phyloP scores from a whole-genome alignment of 2,888 invertebrate species.

The Andrena bicolor region DNA sequence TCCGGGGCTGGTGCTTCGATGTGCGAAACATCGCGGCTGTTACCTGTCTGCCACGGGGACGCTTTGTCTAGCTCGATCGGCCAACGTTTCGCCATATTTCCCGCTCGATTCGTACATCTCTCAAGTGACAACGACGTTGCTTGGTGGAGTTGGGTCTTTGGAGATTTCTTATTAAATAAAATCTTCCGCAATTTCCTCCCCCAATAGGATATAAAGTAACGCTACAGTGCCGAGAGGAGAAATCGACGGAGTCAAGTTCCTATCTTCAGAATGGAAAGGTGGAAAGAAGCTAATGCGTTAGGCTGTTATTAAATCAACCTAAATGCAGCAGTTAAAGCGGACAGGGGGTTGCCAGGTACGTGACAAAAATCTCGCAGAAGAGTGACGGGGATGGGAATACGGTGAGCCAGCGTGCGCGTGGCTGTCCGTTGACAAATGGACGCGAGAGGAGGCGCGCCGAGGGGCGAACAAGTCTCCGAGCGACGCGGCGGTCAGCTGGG shows the following conservation, averaged over 20 bases:
- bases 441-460: background rate
- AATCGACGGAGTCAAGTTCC: no score
- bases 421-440: conserved; percentile 41
- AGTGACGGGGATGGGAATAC: background rate
- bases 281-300: no score
- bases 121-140: background rate
- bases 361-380: conserved; percentile 20
- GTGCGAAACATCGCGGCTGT: background rate
- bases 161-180: background rate
- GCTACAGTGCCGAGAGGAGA: no score
- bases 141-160: background rate
- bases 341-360: background rate
- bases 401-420: no score
- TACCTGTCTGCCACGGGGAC: background rate
- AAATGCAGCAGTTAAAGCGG: no score
- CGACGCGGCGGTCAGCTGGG: conserved; percentile 12
- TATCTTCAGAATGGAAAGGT: no score
- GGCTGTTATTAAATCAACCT: no score
- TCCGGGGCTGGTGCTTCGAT: conserved; percentile 2
- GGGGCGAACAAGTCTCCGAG: conserved; percentile 11
- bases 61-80: conserved; percentile 12
- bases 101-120: background rate
- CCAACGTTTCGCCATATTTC: conserved; percentile 6
- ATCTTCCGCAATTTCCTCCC: no score
- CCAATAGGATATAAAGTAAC: no score